These are phyloP conservation scores for Monochamus saltuarius DNA, from an alignment of 1,140 invertebrate species.

Conservation along the genomic window DNA sequence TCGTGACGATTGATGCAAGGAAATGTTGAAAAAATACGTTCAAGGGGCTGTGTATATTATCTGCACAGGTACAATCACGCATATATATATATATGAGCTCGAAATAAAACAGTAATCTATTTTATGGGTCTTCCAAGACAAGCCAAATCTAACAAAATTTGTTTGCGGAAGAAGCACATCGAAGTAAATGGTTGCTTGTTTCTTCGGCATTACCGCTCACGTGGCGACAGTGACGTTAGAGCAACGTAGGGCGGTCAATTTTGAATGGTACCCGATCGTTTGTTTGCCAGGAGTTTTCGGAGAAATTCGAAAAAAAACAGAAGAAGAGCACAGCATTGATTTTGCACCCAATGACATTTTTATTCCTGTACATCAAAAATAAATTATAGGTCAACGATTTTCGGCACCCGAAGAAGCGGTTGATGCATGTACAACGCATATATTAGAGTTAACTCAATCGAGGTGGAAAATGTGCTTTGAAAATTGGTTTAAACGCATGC, in stretches of 20 bases:
- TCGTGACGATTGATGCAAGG: not conserved
- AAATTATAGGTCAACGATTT: slow-evolving; percentile 3
- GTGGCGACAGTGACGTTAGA: not conserved
- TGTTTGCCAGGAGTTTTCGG: not conserved
- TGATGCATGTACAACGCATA: not conserved
- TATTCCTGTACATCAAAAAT: not conserved
- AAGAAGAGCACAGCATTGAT: not conserved
- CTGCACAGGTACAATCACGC: slow-evolving; percentile 6
- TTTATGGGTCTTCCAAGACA: slow-evolving; percentile 44
- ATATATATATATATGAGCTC: slow-evolving; percentile 39
- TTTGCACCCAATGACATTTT: not conserved
- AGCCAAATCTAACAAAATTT: slow-evolving; percentile 47
- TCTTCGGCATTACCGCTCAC: slow-evolving; percentile 34
- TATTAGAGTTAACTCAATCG: not conserved
- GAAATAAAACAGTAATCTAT: slow-evolving; percentile 39
- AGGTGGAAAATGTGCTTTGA: not conserved
- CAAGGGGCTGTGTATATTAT: not conserved
- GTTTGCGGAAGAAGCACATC: slow-evolving; percentile 39
- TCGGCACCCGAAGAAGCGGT: not conserved
- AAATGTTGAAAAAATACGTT: not conserved
- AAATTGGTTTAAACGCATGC: slow-evolving; percentile 3
- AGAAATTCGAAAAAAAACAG: not conserved
- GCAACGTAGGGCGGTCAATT: not conserved
- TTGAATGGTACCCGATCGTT: not conserved
- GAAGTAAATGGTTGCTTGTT: slow-evolving; percentile 42